A percentile compares a stretch with the other conserved stretches of the same genome.
Conservation (phyloP, 2,888 invertebrate genomes). For the Dinocampus coccinellae region DNA sequence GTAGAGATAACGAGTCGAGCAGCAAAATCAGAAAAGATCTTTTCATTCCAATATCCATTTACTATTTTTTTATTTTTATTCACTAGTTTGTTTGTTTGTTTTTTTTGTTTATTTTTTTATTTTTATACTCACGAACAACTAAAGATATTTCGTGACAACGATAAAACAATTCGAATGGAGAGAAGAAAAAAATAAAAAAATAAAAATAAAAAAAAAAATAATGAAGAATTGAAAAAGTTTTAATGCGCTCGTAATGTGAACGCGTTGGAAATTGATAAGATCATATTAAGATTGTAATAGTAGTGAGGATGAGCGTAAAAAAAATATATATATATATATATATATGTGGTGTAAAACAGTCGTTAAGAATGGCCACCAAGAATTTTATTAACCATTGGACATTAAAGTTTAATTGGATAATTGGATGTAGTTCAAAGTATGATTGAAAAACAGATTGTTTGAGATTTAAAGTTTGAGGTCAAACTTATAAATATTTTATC, state of each 20-base stretch:
- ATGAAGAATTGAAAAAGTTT: slow-evolving; percentile 9
- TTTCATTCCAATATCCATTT: background rate
- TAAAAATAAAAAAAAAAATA: background rate
- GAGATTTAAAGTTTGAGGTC: background rate
- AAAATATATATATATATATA: background rate
- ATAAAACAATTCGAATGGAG: background rate
- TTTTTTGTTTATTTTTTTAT: background rate
- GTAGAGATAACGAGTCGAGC: slow-evolving; percentile 31
- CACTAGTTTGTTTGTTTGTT: background rate
- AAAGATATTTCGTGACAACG: slow-evolving; percentile 4
- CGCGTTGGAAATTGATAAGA: slow-evolving; percentile 3
- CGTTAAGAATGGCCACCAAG: background rate
- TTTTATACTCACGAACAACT: too few species aligned
- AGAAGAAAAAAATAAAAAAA: too few species aligned
- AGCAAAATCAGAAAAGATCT: slow-evolving; percentile 11
- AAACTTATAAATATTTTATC: background rate
- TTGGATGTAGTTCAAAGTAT: slow-evolving; percentile 12
- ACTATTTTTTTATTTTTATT: background rate
- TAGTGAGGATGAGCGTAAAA: background rate
- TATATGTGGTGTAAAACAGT: background rate
- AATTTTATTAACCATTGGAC: slow-evolving; percentile 39
- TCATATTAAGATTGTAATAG: background rate
- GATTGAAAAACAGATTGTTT: slow-evolving; percentile 29
- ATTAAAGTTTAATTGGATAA: slow-evolving; percentile 42
- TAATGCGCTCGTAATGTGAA: background rate